Evolutionary conservation across 2,888 invertebrate genomes (phyloP).

Genomic region (Xylophagus ater): DNA sequence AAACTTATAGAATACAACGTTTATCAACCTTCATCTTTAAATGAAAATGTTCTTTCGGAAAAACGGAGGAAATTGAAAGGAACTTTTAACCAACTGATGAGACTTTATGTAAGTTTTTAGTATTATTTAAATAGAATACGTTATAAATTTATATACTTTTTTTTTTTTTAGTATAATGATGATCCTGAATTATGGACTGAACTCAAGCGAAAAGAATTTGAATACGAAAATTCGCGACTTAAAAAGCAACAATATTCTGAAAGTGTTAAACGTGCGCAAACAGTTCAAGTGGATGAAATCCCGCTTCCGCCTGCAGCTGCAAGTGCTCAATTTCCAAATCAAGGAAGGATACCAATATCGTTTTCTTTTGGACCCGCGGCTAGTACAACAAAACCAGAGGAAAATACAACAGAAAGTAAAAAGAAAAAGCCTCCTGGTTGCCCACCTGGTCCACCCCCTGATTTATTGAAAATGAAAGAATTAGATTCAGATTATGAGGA

Average conservation of each 20-base stretch:
- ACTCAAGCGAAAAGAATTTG: conserved; percentile 77
- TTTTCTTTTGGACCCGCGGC: no score
- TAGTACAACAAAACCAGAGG: conserved; percentile 22
- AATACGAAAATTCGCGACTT: conserved; percentile 81
- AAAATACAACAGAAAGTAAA: conserved; percentile 27
- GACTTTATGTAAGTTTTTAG: conserved; percentile 77
- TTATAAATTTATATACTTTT: neutral
- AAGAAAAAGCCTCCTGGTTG: conserved; percentile 69
- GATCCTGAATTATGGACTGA: conserved; percentile 91
- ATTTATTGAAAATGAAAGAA: conserved; percentile 54
- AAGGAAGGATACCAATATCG: conserved; percentile 35
- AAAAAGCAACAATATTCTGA: conserved; percentile 87
- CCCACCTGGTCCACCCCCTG: conserved; percentile 74
- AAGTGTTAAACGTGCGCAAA: conserved; percentile 89
- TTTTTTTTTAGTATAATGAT: conserved; percentile 93
- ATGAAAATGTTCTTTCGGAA: conserved; percentile 93
- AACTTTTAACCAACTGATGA: conserved; percentile 85
- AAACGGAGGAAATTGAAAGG: conserved; percentile 92
- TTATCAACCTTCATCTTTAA: conserved; percentile 83
- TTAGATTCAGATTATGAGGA: conserved; percentile 41
- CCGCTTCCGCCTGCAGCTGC: conserved; percentile 59
- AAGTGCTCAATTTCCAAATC: conserved; percentile 32
- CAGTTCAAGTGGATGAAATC: conserved; percentile 91
- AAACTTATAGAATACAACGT: conserved; percentile 77
- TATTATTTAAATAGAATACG: neutral